Percentiles rank a stretch among this genome's conserved stretches.
phyloP scores from a whole-genome alignment of 2,888 invertebrate genomes.

The Hypena proboscidalis region DNA sequence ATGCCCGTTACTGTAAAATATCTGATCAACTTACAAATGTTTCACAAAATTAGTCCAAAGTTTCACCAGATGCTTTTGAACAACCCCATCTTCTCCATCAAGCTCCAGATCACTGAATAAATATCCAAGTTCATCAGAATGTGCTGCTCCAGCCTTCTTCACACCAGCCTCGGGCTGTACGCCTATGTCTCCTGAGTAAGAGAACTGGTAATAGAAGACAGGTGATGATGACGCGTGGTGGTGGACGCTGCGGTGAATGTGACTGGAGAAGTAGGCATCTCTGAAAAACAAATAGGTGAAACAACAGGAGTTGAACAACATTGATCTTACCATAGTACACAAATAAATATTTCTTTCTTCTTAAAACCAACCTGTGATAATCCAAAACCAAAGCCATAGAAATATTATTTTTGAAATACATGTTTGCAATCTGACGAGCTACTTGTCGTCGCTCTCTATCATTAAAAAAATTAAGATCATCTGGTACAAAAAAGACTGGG shows the following conservation, averaged over 20 bases:
- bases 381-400: constrained; percentile 56
- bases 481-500: constrained; percentile 59
- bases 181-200: constrained; percentile 58
- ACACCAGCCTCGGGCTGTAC: constrained; percentile 57
- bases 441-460: constrained; percentile 57
- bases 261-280: constrained; percentile 71
- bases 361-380: constrained; percentile 72
- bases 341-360: not conserved
- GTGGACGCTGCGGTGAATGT: constrained; percentile 65
- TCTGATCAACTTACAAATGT: constrained; percentile 62
- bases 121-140: constrained; percentile 74
- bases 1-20: too few relatives aligned
- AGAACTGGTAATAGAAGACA: constrained; percentile 74
- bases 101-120: constrained; percentile 58
- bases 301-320: too few relatives aligned
- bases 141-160: constrained; percentile 67
- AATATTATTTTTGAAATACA: constrained; percentile 63
- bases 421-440: constrained; percentile 55
- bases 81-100: constrained; percentile 58
- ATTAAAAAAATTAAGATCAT: constrained; percentile 62
- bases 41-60: constrained; percentile 77
- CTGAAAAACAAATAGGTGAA: constrained; percentile 41
- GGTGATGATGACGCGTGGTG: constrained; percentile 56
- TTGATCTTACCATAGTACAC: not conserved
- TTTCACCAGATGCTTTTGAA: constrained; percentile 56